These are phyloP conservation scores for Mus minutoides DNA, from an alignment of 2,797 vertebrate species.

Conservation along the genomic window DNA sequence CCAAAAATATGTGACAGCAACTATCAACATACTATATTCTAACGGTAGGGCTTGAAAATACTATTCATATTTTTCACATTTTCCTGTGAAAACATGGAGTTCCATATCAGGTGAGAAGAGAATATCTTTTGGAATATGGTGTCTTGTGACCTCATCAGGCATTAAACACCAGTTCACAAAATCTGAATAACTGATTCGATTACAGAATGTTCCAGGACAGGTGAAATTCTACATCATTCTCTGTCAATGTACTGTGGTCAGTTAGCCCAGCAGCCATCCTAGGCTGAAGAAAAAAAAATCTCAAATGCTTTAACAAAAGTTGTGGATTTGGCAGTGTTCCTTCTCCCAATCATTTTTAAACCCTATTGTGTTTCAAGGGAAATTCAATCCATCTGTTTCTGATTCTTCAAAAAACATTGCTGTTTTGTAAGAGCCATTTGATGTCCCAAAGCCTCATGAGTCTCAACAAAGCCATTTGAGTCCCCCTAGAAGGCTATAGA, in stretches of 20 bases:
- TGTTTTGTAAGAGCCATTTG: conserved; percentile 83
- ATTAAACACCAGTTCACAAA: not conserved
- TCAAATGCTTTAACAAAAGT: conserved; percentile 66
- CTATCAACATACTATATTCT: conserved; percentile 44
- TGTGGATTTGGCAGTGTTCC: conserved; percentile 60
- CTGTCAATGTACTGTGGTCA: not conserved
- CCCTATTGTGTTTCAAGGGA: conserved; percentile 80
- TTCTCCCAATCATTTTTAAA: conserved; percentile 68
- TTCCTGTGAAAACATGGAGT: conserved; percentile 4
- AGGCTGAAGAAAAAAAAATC: conserved; percentile 48
- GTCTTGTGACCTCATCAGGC: not conserved
- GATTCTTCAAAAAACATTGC: conserved; percentile 76
- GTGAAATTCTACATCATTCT: not conserved
- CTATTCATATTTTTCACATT: not conserved
- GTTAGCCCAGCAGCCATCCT: not conserved
- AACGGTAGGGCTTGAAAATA: not conserved
- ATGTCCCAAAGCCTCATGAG: conserved; percentile 74
- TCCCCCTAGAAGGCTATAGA: conserved; percentile 67
- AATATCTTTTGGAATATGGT: conserved; percentile 8
- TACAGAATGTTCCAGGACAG: not conserved
- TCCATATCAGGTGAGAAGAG: not conserved
- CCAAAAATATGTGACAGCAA: not conserved
- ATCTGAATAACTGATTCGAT: not conserved
- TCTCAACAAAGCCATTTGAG: conserved; percentile 74
- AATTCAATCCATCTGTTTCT: conserved; percentile 83